These are phyloP conservation scores for Cricetomys ansorgei DNA, from an alignment of 2,113 vertebrate genomes.

Conservation along the genomic window DNA sequence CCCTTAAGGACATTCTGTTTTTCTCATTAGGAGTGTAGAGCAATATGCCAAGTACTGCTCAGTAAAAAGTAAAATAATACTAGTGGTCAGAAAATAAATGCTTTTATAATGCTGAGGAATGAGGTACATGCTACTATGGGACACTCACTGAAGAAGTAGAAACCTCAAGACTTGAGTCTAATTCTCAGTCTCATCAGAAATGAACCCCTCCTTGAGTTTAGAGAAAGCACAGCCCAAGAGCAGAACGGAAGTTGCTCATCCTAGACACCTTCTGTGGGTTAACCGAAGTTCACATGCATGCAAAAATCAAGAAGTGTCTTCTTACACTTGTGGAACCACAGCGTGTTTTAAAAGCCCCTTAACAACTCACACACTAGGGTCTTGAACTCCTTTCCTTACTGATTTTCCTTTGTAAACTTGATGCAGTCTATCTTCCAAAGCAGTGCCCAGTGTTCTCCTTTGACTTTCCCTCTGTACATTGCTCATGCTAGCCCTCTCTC, in stretches of 20 bases:
- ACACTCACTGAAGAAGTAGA: background rate
- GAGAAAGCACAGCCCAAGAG: background rate
- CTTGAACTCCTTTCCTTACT: background rate
- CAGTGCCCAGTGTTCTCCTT: background rate
- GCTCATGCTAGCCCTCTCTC: background rate
- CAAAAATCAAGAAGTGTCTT: background rate
- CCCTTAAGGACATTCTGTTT: slow-evolving; percentile 5
- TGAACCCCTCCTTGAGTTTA: background rate
- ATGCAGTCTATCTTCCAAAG: background rate
- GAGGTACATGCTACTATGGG: background rate
- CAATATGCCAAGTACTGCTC: slow-evolving; percentile 9
- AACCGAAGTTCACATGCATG: background rate
- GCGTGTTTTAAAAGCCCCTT: background rate
- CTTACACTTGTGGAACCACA: background rate
- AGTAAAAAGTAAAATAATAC: slow-evolving; percentile 36
- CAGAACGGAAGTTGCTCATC: background rate
- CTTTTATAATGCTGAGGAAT: slow-evolving; percentile 3
- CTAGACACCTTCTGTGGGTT: background rate
- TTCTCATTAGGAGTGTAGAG: slow-evolving; percentile 43
- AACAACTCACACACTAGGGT: background rate
- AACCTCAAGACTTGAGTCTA: background rate
- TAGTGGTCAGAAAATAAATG: slow-evolving; percentile 38
- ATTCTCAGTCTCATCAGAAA: background rate
- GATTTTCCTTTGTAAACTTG: background rate
- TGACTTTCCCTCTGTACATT: background rate